Conservation (phyloP, 2,797 vertebrate species). For the Anableps anableps region DNA sequence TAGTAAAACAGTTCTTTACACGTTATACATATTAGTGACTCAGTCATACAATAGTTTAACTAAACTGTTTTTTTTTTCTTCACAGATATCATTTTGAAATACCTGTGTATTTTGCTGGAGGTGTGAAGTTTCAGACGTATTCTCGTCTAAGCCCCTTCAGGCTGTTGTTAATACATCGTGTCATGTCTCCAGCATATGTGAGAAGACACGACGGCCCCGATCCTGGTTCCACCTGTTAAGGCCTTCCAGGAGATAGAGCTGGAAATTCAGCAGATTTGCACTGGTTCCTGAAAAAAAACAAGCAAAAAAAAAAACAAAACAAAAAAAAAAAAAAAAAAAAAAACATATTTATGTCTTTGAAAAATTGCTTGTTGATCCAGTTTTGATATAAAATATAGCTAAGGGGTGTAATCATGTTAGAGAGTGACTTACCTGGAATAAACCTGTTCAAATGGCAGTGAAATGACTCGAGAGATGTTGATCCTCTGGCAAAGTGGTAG, state of each 20-base stretch:
- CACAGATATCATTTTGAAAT: too few species aligned
- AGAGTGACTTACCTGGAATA: not conserved
- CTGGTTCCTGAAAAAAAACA: not conserved
- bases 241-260: constrained; percentile 2
- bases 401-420: not conserved
- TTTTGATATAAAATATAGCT: not conserved
- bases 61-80: too few species aligned
- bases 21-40: too few species aligned
- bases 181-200: not conserved
- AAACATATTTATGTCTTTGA: not conserved
- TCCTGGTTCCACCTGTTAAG: constrained; percentile 13
- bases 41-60: too few species aligned
- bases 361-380: not conserved
- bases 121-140: not conserved
- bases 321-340: not conserved
- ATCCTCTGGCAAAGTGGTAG: not conserved
- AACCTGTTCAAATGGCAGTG: constrained; percentile 4
- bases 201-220: not conserved
- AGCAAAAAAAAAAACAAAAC: not conserved
- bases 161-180: not conserved
- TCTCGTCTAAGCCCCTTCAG: not conserved
- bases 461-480: not conserved
- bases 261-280: not conserved
- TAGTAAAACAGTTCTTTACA: too few species aligned
- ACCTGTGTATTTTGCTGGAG: not conserved